Base-by-base conservation (phyloP, 2,888 invertebrate species). In the Cheilosia vulpina region DNA sequence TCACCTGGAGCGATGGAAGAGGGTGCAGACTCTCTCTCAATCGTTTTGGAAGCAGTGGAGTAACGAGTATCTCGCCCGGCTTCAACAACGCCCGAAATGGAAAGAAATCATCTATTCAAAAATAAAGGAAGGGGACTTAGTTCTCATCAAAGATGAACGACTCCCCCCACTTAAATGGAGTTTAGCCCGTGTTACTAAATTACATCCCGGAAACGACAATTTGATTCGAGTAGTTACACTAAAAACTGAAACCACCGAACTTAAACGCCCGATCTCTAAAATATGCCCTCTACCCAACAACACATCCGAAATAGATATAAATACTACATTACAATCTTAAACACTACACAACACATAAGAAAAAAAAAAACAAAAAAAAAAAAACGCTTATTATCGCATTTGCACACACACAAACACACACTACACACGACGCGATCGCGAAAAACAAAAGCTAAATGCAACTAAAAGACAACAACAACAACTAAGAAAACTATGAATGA, bases 181-280 rank as follows among this genome's bases (percentile, higher is more conserved):
- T 45, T 7, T 45, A n/a, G 45, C 6, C 41, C 7, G 41, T 13
- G 13, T 41, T 4, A 7, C 31, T 7, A 31, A 31, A 31, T 31
- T 31, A 31, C 31, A 31, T 7, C 5, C 31, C 7, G 31, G 31
- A 7, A 6, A 6, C 7, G 31, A 31, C 7, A 31, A 31, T 31
- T 7, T 31, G 7, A 7, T 31, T 7, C 31, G 21, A 50, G 21
- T 17, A 0, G 21, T 21, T 4, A 41, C 15, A 9, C 11, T 15
- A 47, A 71, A 68, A 68, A 58, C 53, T 3, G 41, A 41, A 41
- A 41, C 41, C 7, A 41, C 41, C 13, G 41, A 41, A 41, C 15
- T 41, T 11, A 41, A 41, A 15, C 15, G 41, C 13, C 41, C 41
- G 2, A 41, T 41, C 11, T 31, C 31, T 1, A 31, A 31, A 31